Evolutionary conservation across 2,797 vertebrate species (phyloP).

Genomic region (Ibycter americanus): DNA sequence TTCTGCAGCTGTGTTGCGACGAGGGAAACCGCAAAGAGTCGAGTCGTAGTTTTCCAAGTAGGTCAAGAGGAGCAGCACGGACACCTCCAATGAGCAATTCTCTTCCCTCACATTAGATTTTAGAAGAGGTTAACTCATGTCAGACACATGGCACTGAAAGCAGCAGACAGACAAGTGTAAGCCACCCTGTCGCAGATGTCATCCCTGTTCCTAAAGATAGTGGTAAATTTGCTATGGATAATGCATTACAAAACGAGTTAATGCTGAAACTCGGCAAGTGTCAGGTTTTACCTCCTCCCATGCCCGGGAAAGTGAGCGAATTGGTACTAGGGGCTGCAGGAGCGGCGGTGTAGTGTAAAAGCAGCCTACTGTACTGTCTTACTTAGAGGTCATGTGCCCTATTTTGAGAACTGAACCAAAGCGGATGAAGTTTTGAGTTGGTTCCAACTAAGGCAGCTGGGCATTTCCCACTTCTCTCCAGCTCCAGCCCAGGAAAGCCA

Average conservation of each 20-base stretch:
- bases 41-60: constrained; percentile 66
- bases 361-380: constrained; percentile 57
- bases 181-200: constrained; percentile 64
- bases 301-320: not conserved
- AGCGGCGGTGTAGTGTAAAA: not conserved
- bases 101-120: constrained; percentile 43
- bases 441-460: constrained; percentile 74
- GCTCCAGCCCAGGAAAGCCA: constrained; percentile 37
- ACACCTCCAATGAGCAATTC: constrained; percentile 19
- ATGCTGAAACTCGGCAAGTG: not conserved
- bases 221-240: constrained; percentile 62
- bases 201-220: constrained; percentile 67
- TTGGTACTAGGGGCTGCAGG: not conserved
- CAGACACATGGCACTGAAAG: constrained; percentile 65
- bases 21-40: constrained; percentile 12
- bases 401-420: constrained; percentile 72
- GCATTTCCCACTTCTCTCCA: constrained; percentile 70
- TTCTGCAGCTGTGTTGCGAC: constrained; percentile 17
- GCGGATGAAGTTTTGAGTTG: constrained; percentile 71
- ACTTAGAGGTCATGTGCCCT: constrained; percentile 70
- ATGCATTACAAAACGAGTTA: constrained; percentile 49
- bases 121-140: constrained; percentile 68
- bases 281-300: constrained; percentile 35
- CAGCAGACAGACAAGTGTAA: constrained; percentile 70
- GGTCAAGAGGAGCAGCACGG: constrained; percentile 55